Conservation (phyloP, 2,113 vertebrate genomes). For the Stegostoma tigrinum region DNA sequence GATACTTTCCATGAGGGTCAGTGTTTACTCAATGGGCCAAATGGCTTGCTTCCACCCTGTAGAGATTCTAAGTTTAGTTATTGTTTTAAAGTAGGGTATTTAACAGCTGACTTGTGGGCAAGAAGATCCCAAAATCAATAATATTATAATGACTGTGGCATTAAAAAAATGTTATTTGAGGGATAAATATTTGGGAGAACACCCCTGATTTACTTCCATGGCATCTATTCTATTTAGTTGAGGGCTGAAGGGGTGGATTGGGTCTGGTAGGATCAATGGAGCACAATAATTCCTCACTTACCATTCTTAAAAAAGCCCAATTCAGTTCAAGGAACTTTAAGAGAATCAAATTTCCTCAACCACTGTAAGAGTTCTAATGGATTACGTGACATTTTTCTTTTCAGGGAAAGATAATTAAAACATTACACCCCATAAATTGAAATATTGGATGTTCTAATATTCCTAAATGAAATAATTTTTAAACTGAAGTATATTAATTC, state of each 20-base stretch:
- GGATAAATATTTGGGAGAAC: neutral
- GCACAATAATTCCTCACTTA: neutral
- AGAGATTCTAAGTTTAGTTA: neutral
- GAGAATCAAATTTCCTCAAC: no score
- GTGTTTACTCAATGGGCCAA: no score
- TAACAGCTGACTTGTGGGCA: neutral
- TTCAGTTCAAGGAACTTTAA: neutral
- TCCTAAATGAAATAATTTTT: no score
- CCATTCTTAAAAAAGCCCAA: neutral
- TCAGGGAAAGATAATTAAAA: neutral
- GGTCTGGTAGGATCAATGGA: neutral
- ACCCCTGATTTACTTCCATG: neutral
- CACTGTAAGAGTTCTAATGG: neutral
- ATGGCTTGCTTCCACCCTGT: no score
- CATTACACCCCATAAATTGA: neutral
- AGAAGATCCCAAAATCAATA: neutral
- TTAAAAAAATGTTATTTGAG: neutral
- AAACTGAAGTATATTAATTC: no score
- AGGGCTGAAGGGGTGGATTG: neutral
- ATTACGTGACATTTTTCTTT: neutral
- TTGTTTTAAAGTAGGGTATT: neutral
- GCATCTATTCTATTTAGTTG: neutral
- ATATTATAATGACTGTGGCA: neutral
- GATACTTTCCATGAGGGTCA: no score
- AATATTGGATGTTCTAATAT: no score